These are phyloP conservation scores for Lasioglossum leucozonium DNA, from an alignment of 2,888 invertebrate genomes.

Conservation along the genomic window DNA sequence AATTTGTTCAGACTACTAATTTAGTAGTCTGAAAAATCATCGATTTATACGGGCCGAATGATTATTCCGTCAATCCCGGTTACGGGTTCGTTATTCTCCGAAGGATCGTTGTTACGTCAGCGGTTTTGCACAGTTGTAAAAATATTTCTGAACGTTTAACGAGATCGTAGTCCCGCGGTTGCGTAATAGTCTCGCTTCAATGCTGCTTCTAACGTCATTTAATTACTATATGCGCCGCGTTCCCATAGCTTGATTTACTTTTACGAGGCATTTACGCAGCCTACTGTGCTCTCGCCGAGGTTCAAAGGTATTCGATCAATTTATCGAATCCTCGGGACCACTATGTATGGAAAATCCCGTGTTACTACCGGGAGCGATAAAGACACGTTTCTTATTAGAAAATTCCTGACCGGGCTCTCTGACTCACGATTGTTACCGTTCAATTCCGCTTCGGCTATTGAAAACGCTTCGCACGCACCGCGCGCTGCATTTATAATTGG, in stretches of 20 bases:
- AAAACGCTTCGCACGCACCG: constrained; percentile 9
- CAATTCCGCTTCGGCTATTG: constrained; percentile 33
- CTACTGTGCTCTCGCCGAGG: not conserved
- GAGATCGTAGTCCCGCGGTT: not conserved
- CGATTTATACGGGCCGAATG: not conserved
- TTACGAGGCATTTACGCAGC: not conserved
- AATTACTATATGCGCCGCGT: constrained; percentile 12
- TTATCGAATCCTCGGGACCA: not conserved
- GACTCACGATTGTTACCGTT: constrained; percentile 69
- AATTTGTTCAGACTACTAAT: no score
- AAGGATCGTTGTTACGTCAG: constrained; percentile 13
- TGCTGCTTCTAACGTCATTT: constrained; percentile 17
- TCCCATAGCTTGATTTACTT: constrained; percentile 11
- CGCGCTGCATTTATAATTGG: constrained; percentile 5
- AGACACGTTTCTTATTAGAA: constrained; percentile 63
- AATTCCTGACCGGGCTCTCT: constrained; percentile 56
- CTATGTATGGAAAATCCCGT: not conserved
- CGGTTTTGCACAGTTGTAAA: not conserved
- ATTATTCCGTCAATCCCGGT: not conserved
- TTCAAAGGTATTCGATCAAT: constrained; percentile 20
- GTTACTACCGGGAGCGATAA: constrained; percentile 16
- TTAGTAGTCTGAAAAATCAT: not conserved
- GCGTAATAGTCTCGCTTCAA: constrained; percentile 27
- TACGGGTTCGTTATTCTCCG: not conserved
- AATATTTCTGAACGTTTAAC: constrained; percentile 21